A percentile compares a stretch with the other conserved stretches of the same genome.
Conservation (phyloP, 2,113 vertebrate genomes). For the Ptilonorhynchus violaceus region DNA sequence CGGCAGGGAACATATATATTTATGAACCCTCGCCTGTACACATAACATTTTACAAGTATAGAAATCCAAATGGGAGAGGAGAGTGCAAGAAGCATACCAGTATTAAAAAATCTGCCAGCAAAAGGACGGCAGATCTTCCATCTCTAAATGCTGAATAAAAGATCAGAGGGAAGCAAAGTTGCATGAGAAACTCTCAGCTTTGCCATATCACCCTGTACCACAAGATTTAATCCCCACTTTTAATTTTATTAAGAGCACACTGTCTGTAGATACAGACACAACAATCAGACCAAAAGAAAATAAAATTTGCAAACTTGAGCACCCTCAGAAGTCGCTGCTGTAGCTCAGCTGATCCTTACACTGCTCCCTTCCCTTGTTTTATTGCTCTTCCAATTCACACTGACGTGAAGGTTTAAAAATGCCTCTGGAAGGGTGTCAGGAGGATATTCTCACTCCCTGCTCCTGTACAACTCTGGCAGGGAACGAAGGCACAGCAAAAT, state of each 20-base stretch:
- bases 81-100: background rate
- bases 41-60: background rate
- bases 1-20: conserved; percentile 1
- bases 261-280: background rate
- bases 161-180: background rate
- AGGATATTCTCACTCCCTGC: background rate
- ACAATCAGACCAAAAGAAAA: background rate
- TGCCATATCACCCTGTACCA: background rate
- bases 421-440: background rate
- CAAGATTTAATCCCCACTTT: background rate
- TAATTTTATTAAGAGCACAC: background rate
- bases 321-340: background rate
- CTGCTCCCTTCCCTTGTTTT: background rate
- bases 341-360: background rate
- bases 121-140: background rate
- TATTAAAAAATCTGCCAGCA: background rate
- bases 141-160: background rate
- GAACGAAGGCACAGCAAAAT: accelerated
- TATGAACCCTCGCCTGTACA: background rate
- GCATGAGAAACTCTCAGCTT: background rate
- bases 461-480: background rate
- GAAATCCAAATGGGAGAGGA: background rate
- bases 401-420: background rate
- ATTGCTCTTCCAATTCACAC: background rate
- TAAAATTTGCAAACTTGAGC: background rate